phyloP scores from a whole-genome alignment of 2,797 vertebrate genomes.

The Epinephelus coioides region DNA sequence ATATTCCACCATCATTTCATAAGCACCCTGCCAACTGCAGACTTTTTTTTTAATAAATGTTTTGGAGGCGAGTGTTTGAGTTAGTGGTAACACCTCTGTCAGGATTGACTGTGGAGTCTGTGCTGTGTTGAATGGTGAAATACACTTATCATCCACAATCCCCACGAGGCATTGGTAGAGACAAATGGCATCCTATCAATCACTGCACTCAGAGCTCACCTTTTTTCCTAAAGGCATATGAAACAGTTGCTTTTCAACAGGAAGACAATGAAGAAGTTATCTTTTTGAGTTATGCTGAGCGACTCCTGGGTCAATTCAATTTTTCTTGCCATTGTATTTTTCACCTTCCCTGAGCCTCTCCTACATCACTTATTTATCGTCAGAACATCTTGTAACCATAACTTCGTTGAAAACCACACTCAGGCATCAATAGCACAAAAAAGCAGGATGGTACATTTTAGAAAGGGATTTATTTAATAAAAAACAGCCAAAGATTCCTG shows the following conservation, averaged over 20 bases:
- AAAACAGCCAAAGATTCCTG: conserved; percentile 41
- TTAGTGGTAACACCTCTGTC: neutral
- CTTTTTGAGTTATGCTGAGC: conserved; percentile 35
- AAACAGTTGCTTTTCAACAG: conserved; percentile 15
- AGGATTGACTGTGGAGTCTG: conserved; percentile 19
- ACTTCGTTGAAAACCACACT: conserved; percentile 32
- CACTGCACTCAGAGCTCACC: conserved; percentile 2
- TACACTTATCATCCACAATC: conserved; percentile 15
- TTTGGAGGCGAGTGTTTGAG: conserved; percentile 4
- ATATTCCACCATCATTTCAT: neutral
- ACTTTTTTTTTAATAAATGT: too few species aligned
- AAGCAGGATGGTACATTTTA: conserved; percentile 33
- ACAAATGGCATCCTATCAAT: conserved; percentile 35
- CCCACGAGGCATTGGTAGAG: neutral
- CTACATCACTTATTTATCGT: conserved; percentile 31
- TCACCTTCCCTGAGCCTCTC: conserved; percentile 18
- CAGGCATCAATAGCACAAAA: conserved; percentile 43
- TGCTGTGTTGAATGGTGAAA: conserved; percentile 19
- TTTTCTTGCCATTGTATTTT: conserved; percentile 50
- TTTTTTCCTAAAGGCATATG: conserved; percentile 14
- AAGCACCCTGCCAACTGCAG: too few species aligned
- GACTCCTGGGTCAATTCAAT: conserved; percentile 35
- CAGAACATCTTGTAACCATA: conserved; percentile 58
- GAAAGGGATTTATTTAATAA: conserved; percentile 44
- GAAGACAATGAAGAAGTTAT: conserved; percentile 33